Percentiles rank a stretch among this genome's conserved stretches.
Conservation (phyloP, 2,888 invertebrate species). For the Alentia gelatinosa region DNA sequence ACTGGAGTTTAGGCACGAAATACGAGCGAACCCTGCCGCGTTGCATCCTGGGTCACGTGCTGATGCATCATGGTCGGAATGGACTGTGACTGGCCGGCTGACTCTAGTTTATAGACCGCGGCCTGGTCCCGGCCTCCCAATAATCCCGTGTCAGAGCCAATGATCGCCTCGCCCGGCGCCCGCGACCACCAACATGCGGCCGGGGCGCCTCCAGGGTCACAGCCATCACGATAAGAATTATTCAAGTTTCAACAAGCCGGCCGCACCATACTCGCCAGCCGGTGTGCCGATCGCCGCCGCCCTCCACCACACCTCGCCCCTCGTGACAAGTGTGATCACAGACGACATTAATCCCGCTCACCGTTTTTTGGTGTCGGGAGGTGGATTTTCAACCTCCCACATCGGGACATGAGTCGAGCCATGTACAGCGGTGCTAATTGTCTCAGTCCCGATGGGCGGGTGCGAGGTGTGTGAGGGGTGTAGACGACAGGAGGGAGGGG, state of each 20-base stretch:
- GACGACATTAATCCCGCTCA: background rate
- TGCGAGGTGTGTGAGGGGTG: background rate
- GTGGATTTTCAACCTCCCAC: background rate
- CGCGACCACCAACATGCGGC: background rate
- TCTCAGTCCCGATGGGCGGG: background rate
- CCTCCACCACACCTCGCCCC: background rate
- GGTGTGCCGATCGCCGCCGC: background rate
- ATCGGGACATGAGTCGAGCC: background rate
- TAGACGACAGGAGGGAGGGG: background rate
- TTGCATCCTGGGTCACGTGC: background rate
- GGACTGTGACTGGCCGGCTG: background rate
- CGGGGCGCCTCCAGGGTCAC: slow-evolving; percentile 13
- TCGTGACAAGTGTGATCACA: slow-evolving; percentile 16
- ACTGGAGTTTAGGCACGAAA: no score
- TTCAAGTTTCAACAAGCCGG: slow-evolving; percentile 50
- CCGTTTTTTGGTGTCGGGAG: background rate
- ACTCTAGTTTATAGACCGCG: background rate
- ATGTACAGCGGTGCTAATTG: background rate
- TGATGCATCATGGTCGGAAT: background rate
- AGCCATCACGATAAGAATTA: slow-evolving; percentile 30
- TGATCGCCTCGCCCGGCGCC: background rate
- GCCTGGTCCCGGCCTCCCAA: background rate
- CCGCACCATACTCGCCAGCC: background rate
- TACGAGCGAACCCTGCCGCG: no score
- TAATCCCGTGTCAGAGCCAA: slow-evolving; percentile 6